Evolutionary conservation across 23 tunicate genomes (phyloP).

Genomic region (Halocynthia roretzi): DNA sequence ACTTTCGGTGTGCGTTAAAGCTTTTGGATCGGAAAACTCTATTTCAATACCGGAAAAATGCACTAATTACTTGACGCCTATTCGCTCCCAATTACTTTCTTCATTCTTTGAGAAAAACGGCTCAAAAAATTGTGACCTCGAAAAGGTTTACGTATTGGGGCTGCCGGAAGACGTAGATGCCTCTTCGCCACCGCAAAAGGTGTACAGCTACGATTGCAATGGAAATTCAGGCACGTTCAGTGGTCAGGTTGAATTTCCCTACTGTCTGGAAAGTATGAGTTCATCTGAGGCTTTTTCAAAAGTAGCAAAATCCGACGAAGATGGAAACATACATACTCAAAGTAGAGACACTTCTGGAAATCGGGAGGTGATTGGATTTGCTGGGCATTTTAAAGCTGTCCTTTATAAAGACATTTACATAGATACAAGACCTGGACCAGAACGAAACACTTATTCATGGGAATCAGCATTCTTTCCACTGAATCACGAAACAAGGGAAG

Average conservation of each 20-base stretch:
- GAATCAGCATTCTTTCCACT: constrained; percentile 73
- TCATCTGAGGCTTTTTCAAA: no score
- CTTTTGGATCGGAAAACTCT: constrained; percentile 28
- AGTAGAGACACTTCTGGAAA: no score
- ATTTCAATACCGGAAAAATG: constrained; percentile 51
- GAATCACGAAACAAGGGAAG: background rate
- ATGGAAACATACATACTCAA: background rate
- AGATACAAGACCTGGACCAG: constrained; percentile 44
- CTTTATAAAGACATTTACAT: constrained; percentile 37
- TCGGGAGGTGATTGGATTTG: constrained; percentile 44
- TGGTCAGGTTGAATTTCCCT: background rate
- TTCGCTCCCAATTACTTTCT: constrained; percentile 21
- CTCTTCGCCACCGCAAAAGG: constrained; percentile 17
- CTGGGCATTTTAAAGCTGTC: constrained; percentile 67
- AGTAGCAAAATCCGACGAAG: no score
- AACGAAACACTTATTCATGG: constrained; percentile 75
- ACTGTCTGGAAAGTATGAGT: no score
- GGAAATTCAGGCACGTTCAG: background rate
- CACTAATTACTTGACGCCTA: constrained; percentile 36
- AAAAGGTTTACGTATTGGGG: constrained; percentile 44
- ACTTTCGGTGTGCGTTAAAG: constrained; percentile 11
- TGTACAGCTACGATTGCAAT: constrained; percentile 27
- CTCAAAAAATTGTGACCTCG: background rate
- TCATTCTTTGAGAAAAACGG: constrained; percentile 28
- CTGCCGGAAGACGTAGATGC: constrained; percentile 41